These are phyloP conservation scores for Scylla paramamosain DNA, from an alignment of 1,140 invertebrate genomes.

Conservation along the genomic window DNA sequence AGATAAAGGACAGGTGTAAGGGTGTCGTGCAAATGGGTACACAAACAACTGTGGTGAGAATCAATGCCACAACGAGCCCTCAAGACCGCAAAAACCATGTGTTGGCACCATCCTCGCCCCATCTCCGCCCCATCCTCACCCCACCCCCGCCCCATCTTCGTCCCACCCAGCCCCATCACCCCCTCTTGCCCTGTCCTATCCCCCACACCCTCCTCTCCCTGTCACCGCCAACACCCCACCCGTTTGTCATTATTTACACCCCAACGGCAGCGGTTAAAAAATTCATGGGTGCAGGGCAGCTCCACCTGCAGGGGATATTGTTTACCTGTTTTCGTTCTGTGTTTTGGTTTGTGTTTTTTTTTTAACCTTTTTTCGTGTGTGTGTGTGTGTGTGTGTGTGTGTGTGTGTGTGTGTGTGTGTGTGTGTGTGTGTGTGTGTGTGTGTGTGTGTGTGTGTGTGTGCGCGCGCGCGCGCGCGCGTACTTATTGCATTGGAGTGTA, in stretches of 20 bases:
- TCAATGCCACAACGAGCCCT: not conserved
- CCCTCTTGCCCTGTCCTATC: not conserved
- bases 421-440: too few relatives aligned
- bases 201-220: not conserved
- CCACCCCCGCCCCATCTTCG: not conserved
- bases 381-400: too few relatives aligned
- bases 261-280: not conserved
- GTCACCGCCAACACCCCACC: not conserved
- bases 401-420: too few relatives aligned
- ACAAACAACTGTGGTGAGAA: not conserved
- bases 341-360: too few relatives aligned
- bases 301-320: not conserved
- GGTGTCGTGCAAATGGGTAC: not conserved
- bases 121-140: not conserved
- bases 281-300: not conserved
- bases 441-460: too few relatives aligned
- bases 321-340: not conserved
- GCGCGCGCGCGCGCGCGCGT: too few relatives aligned
- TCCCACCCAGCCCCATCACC: not conserved
- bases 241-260: not conserved
- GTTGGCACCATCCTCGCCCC: not conserved
- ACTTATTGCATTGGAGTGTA: too few relatives aligned
- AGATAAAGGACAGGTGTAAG: not conserved
- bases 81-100: not conserved
- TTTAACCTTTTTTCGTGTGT: too few relatives aligned